Conservation (phyloP, 2,797 vertebrate species). For the Emys orbicularis region DNA sequence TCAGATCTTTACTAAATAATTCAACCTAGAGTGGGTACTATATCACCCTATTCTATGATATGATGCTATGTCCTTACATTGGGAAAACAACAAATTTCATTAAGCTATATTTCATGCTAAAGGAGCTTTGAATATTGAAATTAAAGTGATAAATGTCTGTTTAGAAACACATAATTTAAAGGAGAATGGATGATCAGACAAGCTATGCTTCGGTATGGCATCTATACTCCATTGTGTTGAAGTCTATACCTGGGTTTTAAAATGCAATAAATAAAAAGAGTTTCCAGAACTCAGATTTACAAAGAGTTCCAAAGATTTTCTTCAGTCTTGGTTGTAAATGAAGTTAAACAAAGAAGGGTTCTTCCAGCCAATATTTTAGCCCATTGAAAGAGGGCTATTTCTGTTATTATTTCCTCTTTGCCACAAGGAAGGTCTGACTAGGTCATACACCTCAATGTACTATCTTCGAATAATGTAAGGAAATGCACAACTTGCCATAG, state of each 20-base stretch:
- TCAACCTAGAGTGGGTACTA: not conserved
- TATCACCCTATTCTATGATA: not conserved
- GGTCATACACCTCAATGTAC: not conserved
- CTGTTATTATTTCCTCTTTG: not conserved
- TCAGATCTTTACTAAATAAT: slow-evolving; percentile 45
- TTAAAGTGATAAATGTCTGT: not conserved
- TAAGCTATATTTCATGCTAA: not conserved
- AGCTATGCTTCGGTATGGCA: not conserved
- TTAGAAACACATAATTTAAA: not conserved
- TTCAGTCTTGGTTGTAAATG: not conserved
- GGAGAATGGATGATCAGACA: not conserved
- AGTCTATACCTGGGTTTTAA: not conserved
- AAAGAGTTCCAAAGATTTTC: not conserved
- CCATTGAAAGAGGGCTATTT: not conserved
- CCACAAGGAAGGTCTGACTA: not conserved
- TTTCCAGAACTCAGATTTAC: not conserved
- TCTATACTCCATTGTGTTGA: not conserved
- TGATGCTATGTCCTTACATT: not conserved
- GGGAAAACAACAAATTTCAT: not conserved
- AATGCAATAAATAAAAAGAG: not conserved
- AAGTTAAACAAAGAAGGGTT: not conserved
- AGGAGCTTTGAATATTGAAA: not conserved
- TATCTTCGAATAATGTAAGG: not conserved
- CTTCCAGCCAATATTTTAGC: not conserved
- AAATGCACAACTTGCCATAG: not conserved